A percentile compares a stretch with the other conserved stretches of the same genome.
phyloP scores from a whole-genome alignment of 2,113 vertebrate species.

The Otocyon megalotis region DNA sequence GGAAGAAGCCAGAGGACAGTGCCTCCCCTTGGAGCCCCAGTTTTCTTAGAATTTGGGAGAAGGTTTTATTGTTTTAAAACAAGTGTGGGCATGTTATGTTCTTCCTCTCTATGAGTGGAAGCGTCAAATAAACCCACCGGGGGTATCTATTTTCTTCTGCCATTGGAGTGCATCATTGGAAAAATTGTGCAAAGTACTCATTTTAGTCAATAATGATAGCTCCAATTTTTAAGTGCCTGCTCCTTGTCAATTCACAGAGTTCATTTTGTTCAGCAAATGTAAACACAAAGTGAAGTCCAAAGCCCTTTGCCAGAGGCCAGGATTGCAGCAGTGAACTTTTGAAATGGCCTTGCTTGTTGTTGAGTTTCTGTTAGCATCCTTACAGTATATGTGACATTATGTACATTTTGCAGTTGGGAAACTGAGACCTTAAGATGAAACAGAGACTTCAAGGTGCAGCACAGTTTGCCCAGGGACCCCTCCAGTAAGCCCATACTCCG shows the following conservation, averaged over 20 bases:
- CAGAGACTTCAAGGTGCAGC: background rate
- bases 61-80: background rate
- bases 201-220: slow-evolving; percentile 15
- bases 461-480: slow-evolving; percentile 1
- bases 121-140: background rate
- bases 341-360: background rate
- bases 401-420: background rate
- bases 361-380: background rate
- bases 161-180: background rate
- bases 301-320: background rate
- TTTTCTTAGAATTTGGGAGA: background rate
- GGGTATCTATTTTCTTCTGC: slow-evolving; percentile 4
- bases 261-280: slow-evolving; percentile 3
- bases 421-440: background rate
- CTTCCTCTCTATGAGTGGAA: background rate
- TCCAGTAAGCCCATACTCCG: background rate
- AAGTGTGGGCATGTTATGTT: background rate
- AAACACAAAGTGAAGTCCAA: background rate
- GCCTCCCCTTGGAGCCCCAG: background rate
- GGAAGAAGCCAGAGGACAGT: background rate
- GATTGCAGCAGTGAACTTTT: background rate
- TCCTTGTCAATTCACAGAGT: background rate
- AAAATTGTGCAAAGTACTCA: slow-evolving; percentile 6
- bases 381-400: background rate
- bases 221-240: background rate